phyloP scores from a whole-genome alignment of 2,888 invertebrate genomes.

The Tetanocera ferruginea region DNA sequence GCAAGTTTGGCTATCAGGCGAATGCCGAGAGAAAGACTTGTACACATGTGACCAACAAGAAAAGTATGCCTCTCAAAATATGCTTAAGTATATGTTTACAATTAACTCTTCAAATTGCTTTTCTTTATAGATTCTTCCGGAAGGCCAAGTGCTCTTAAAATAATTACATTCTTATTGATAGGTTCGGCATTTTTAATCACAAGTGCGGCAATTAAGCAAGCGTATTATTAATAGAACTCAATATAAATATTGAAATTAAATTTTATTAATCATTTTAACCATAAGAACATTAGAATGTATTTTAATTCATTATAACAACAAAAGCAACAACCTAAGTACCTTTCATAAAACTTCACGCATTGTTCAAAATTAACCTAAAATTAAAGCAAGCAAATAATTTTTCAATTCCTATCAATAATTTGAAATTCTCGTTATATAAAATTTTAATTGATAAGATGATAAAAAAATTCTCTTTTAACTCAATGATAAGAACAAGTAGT shows the following conservation, averaged over 20 bases:
- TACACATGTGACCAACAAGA: conserved; percentile 64
- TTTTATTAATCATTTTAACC: not conserved
- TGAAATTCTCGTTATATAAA: not conserved
- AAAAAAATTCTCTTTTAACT: conserved; percentile 25
- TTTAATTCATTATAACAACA: too few relatives aligned
- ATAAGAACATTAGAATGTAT: not conserved
- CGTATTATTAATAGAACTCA: conserved; percentile 50
- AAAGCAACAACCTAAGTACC: too few relatives aligned
- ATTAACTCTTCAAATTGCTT: not conserved
- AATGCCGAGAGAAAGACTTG: conserved; percentile 58
- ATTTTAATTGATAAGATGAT: not conserved
- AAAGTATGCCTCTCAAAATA: conserved; percentile 54
- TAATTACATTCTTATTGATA: conserved; percentile 68
- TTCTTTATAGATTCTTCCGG: conserved; percentile 68
- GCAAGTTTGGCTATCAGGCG: conserved; percentile 62
- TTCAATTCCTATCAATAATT: not conserved
- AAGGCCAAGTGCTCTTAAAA: conserved; percentile 69
- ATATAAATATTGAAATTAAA: not conserved
- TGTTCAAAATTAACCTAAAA: not conserved
- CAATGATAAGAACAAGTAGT: not conserved
- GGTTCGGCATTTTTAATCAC: conserved; percentile 68
- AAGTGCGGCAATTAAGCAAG: conserved; percentile 69
- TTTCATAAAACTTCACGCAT: too few relatives aligned
- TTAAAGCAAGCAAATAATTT: not conserved
- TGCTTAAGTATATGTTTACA: not conserved